Base-by-base conservation (phyloP, 2,888 invertebrate species). In the Nezara viridula region DNA sequence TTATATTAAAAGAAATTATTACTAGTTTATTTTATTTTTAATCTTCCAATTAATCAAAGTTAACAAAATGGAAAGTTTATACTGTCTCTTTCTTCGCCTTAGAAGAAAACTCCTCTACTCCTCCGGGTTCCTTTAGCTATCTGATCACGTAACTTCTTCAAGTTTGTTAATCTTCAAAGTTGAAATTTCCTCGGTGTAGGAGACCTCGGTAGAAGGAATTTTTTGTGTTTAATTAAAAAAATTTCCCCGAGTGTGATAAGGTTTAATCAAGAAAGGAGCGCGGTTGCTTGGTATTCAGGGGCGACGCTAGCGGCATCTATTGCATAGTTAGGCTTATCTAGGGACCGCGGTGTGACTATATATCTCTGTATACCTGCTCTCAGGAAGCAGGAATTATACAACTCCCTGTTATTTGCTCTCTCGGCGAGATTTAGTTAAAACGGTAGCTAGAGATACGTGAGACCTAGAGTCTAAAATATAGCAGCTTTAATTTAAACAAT, bases 191-290 rank as follows among this genome's bases (percentile, higher is more conserved):
- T 27, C 14, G 66, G 32, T 16, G 60, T 37, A 73, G 66, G 16
- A 73, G 66, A 37, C 37, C 37, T 6, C 1, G 32, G 66, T 19
- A 21, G 66, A 7, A 37, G 9, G 66, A 21, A 73, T 44, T 81
- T 81, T 47, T 81, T 44, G 44, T 44, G 81, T 81, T 81, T 81
- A 81, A 81, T 81, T 81, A 81, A 81, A 81, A 81, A 47, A 81
- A 81, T 81, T 81, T 81, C 24, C 44, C 81, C 81, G 60, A 37
- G 32, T 44, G 24, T 44, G 81, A 81, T 81, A 81, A 81, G 81
- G 81, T 81, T 81, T 81, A 81, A 81, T 81, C 44, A 81, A 47
- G 81, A 24, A 47, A 81, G 81, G 81, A 24, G 81, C 24, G 44
- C 32, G 44, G 81, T 12, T 44, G 81, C 81, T 81, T 81, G 81